Percentiles rank a stretch among this genome's conserved stretches.
phyloP scores from a whole-genome alignment of 2,113 vertebrate species.

The Ceyx margarethae region DNA sequence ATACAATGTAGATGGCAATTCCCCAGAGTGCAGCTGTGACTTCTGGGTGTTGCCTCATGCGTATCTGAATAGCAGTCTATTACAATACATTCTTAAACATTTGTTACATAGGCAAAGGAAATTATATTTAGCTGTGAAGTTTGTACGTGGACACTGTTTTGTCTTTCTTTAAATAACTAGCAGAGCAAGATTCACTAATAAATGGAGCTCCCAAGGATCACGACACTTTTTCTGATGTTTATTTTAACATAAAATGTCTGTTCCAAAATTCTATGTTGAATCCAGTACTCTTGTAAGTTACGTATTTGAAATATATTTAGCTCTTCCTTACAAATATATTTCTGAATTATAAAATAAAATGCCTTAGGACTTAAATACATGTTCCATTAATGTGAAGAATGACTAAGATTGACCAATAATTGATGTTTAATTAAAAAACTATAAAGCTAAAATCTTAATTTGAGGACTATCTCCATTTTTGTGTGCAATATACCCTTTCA shows the following conservation, averaged over 20 bases:
- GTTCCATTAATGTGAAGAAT: not conserved
- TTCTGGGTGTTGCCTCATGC: not conserved
- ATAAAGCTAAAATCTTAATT: not conserved
- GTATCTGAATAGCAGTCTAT: not conserved
- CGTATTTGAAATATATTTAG: not conserved
- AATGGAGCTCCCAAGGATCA: not conserved
- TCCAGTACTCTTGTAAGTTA: not conserved
- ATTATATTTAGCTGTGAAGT: not conserved
- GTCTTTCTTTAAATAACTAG: not conserved
- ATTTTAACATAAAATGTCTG: not conserved
- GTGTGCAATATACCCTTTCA: not conserved
- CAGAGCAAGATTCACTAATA: not conserved
- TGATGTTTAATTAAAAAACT: not conserved
- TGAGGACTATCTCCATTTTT: not conserved
- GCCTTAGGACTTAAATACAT: not conserved
- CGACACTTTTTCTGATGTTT: not conserved
- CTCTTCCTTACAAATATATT: not conserved
- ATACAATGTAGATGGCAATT: not conserved
- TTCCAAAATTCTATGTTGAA: not conserved
- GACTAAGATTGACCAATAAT: not conserved
- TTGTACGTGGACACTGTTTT: not conserved
- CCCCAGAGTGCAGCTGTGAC: not conserved
- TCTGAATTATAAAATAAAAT: not conserved
- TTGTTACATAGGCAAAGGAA: not conserved
- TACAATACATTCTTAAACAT: accelerated